Conservation (phyloP, 2,888 invertebrate species). For the Caenorhabditis drosophilae region DNA sequence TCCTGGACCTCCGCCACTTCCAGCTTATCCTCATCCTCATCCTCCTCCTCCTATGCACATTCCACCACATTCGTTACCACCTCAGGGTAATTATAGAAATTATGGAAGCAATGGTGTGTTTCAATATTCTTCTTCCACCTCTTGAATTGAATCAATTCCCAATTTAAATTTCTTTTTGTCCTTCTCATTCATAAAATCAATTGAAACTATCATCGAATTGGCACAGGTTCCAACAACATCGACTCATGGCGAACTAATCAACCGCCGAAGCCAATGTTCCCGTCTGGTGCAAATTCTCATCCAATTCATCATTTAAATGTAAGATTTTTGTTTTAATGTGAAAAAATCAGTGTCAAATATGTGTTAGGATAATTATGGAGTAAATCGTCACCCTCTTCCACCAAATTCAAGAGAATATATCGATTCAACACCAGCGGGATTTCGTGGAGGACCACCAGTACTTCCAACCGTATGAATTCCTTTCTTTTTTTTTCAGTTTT, state of each 20-base stretch:
- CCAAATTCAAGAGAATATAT: no score
- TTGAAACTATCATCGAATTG: neutral
- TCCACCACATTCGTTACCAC: conserved; percentile 7
- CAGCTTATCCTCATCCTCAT: neutral
- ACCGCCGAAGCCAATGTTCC: conserved; percentile 8
- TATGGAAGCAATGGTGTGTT: conserved; percentile 3
- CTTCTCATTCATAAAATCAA: neutral
- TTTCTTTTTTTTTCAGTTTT: no score
- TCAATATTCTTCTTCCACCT: neutral
- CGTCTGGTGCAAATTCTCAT: neutral
- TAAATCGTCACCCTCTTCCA: no score
- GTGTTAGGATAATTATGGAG: no score
- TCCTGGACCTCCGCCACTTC: no score
- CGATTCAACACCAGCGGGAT: no score
- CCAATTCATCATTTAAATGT: neutral
- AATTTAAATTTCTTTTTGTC: neutral
- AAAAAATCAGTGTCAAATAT: no score
- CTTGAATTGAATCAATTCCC: neutral
- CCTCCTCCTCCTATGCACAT: neutral
- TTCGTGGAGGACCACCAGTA: no score
- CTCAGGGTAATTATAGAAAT: conserved; percentile 5
- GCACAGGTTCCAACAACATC: neutral
- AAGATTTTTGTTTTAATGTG: no score
- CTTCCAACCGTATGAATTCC: no score
- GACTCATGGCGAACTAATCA: conserved; percentile 2